Conservation (phyloP, 1,140 invertebrate species). For the Sinonovacula constricta region DNA sequence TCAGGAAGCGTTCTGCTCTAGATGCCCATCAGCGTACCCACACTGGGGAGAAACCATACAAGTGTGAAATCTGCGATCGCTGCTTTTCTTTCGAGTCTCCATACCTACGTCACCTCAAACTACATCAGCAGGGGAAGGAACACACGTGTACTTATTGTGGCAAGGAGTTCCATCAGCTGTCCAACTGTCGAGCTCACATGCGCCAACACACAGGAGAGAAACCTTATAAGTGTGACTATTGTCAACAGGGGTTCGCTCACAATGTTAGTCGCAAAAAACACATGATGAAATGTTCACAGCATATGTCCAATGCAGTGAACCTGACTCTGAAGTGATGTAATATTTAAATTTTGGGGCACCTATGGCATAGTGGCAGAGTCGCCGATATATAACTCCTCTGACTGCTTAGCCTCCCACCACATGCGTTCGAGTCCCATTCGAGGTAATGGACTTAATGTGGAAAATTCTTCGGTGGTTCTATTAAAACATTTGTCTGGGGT, state of each 20-base stretch:
- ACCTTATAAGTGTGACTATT: slow-evolving; percentile 33
- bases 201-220: slow-evolving; percentile 25
- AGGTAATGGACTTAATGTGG: too few relatives aligned
- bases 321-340: too few relatives aligned
- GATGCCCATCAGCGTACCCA: slow-evolving; percentile 41
- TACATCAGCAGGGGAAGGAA: slow-evolving; percentile 23
- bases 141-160: slow-evolving; percentile 28
- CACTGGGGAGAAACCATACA: too few relatives aligned
- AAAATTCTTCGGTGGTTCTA: too few relatives aligned
- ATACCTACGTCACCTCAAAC: slow-evolving; percentile 22
- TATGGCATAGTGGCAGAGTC: too few relatives aligned
- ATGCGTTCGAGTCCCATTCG: too few relatives aligned
- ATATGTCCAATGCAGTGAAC: too few relatives aligned
- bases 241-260: slow-evolving; percentile 27
- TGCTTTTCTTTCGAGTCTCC: slow-evolving; percentile 13
- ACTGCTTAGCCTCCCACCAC: too few relatives aligned
- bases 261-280: slow-evolving; percentile 25
- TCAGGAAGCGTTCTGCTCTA: slow-evolving; percentile 10
- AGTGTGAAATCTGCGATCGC: slow-evolving; percentile 48
- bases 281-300: slow-evolving; percentile 22
- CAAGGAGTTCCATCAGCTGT: slow-evolving; percentile 24
- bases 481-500: too few relatives aligned
- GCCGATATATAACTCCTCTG: too few relatives aligned
- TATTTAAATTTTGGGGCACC: too few relatives aligned
- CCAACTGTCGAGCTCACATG: slow-evolving; percentile 26